Percentiles rank a stretch among this genome's conserved stretches.
Conservation (phyloP, 2,113 vertebrate genomes). For the Neofelis nebulosa region DNA sequence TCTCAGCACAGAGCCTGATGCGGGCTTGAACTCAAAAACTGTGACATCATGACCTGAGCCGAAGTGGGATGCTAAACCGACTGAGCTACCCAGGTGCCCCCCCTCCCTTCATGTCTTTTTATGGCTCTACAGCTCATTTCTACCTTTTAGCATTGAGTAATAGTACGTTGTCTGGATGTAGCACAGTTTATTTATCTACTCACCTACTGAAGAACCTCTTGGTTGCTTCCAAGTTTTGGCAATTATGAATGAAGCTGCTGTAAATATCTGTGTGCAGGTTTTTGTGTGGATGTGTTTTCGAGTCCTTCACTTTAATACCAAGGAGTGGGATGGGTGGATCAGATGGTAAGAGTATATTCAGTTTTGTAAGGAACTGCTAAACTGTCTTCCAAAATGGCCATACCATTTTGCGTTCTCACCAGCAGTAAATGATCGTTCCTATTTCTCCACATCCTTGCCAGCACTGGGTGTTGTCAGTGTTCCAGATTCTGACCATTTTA, state of each 20-base stretch:
- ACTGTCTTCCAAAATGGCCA: neutral
- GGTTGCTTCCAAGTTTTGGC: neutral
- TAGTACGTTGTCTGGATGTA: neutral
- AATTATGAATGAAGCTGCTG: neutral
- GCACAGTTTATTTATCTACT: neutral
- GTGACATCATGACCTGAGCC: too few species aligned
- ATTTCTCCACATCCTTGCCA: neutral
- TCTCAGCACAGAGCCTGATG: too few species aligned
- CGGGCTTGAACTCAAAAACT: too few species aligned
- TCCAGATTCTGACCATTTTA: neutral
- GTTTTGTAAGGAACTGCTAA: neutral
- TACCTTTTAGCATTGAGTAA: neutral
- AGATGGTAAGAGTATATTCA: neutral
- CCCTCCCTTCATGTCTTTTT: neutral
- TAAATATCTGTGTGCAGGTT: neutral
- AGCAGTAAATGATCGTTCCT: neutral
- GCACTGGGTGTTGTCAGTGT: neutral
- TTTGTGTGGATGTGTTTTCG: neutral
- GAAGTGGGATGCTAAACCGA: too few species aligned
- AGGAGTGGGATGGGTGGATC: neutral
- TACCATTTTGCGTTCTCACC: neutral
- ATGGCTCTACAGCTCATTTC: neutral
- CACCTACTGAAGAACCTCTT: neutral
- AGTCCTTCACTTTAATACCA: neutral
- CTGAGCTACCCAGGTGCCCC: too few species aligned